Evolutionary conservation across 2,113 vertebrate species (phyloP).

Genomic region (Vulpes vulpes): DNA sequence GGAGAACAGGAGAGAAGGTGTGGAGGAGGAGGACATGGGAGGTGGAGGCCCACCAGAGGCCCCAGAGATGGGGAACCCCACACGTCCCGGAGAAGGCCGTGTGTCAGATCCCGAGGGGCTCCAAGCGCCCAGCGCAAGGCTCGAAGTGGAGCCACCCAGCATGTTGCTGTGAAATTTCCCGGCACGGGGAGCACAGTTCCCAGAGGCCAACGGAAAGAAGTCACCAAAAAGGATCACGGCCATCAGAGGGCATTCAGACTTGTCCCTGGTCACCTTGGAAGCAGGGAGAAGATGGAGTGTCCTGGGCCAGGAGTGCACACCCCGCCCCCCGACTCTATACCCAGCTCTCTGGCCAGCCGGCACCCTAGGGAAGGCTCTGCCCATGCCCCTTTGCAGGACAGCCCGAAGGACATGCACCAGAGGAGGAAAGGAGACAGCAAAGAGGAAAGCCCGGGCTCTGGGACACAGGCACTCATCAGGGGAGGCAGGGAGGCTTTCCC

Average conservation of each 20-base stretch:
- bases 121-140: background rate
- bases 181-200: rapidly evolving
- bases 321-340: background rate
- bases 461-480: rapidly evolving
- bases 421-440: rapidly evolving
- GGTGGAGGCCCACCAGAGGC: rapidly evolving
- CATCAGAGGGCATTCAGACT: rapidly evolving
- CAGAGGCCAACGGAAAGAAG: background rate
- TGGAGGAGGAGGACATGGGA: rapidly evolving
- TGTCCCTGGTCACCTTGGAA: background rate
- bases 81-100: background rate
- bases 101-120: background rate
- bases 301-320: rapidly evolving
- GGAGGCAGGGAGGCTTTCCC: background rate
- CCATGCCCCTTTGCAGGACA: rapidly evolving
- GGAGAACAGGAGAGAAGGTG: rapidly evolving
- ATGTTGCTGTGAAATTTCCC: rapidly evolving
- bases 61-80: background rate
- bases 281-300: too few relatives aligned
- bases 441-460: background rate
- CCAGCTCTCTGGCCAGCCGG: background rate
- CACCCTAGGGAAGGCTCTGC: rapidly evolving
- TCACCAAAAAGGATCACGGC: background rate
- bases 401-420: rapidly evolving
- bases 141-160: rapidly evolving